Percentiles rank a stretch among this genome's conserved stretches.
Conservation (phyloP, 1,140 invertebrate genomes). For the Saccostrea echinata region DNA sequence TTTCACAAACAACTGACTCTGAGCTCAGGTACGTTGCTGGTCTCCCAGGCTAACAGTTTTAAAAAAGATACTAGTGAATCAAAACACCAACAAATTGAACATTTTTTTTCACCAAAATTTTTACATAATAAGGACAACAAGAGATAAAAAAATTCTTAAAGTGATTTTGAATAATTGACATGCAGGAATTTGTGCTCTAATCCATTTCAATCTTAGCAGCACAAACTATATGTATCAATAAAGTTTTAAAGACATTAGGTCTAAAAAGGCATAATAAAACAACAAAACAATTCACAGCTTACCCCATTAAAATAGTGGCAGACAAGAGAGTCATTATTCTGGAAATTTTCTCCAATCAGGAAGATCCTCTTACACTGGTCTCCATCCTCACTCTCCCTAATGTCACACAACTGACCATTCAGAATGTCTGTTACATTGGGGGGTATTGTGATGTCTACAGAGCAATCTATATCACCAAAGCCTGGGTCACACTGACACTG, state of each 20-base stretch:
- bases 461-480: conserved; percentile 65
- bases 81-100: too few relatives aligned
- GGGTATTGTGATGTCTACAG: conserved; percentile 51
- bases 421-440: conserved; percentile 49
- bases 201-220: too few relatives aligned
- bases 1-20: conserved; percentile 36
- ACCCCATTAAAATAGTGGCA: conserved; percentile 50
- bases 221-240: too few relatives aligned
- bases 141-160: too few relatives aligned
- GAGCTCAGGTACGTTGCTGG: neutral
- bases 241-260: too few relatives aligned
- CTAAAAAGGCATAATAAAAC: too few relatives aligned
- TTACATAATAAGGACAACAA: too few relatives aligned
- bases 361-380: neutral
- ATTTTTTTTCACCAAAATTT: too few relatives aligned
- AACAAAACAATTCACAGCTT: neutral
- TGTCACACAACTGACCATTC: conserved; percentile 51
- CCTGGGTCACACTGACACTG: conserved; percentile 60
- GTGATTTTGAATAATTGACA: too few relatives aligned
- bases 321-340: conserved; percentile 49
- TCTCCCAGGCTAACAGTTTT: conserved; percentile 3
- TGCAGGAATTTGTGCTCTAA: too few relatives aligned
- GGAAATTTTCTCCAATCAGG: conserved; percentile 64
- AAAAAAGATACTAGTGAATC: neutral
- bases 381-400: neutral